These are phyloP conservation scores for Drosophila macrothrix DNA, from an alignment of 2,888 invertebrate genomes.

Conservation along the genomic window DNA sequence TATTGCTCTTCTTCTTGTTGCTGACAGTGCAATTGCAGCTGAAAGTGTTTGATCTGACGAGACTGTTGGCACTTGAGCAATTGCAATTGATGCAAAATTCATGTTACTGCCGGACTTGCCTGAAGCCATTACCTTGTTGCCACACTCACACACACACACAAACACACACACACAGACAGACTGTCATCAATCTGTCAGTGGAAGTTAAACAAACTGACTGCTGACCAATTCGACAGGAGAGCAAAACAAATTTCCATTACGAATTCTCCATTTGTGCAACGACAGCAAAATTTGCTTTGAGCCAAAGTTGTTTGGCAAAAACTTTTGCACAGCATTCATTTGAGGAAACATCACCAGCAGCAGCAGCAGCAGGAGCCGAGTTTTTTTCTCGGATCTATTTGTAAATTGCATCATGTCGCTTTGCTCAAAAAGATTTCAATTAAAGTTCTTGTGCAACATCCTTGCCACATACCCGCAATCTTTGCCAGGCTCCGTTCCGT, in stretches of 20 bases:
- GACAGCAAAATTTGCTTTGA: slow-evolving; percentile 62
- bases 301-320: slow-evolving; percentile 62
- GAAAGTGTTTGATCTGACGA: neutral
- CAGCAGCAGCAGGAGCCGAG: slow-evolving; percentile 26
- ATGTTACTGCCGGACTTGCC: neutral
- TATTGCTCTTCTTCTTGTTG: neutral
- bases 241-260: slow-evolving; percentile 66
- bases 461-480: neutral
- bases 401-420: slow-evolving; percentile 71
- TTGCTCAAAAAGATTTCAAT: slow-evolving; percentile 71
- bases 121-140: neutral
- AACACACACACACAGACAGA: neutral
- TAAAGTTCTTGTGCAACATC: slow-evolving; percentile 53
- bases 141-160: neutral
- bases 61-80: neutral
- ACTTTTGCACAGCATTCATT: slow-evolving; percentile 48
- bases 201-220: slow-evolving; percentile 38
- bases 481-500: neutral
- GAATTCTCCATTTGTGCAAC: slow-evolving; percentile 43
- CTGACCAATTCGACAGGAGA: slow-evolving; percentile 38
- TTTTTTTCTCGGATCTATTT: slow-evolving; percentile 57
- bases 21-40: neutral
- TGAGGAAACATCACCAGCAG: slow-evolving; percentile 24
- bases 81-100: neutral
- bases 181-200: slow-evolving; percentile 46